Percentiles rank a stretch among this genome's conserved stretches.
These are phyloP conservation scores for Typhlichthys subterraneus DNA, from an alignment of 2,797 vertebrate species.

Conservation along the genomic window DNA sequence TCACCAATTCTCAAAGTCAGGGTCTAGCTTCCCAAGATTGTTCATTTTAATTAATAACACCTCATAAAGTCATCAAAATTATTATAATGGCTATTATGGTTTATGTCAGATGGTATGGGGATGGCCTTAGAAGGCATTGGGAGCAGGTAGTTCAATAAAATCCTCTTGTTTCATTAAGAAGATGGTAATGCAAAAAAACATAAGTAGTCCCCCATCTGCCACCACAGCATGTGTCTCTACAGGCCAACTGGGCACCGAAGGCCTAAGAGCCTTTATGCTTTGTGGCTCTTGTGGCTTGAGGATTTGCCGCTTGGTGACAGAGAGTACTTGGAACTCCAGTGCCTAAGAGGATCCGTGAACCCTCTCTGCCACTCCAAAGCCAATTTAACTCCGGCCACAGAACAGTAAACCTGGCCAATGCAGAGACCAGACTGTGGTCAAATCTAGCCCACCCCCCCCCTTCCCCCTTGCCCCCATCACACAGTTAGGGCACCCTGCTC, in stretches of 20 bases:
- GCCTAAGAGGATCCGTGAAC: conserved; percentile 11
- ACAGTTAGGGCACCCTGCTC: conserved; percentile 23
- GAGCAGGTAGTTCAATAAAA: background rate
- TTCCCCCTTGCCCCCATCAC: conserved; percentile 16
- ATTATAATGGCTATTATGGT: background rate
- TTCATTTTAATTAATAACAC: background rate
- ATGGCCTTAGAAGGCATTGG: background rate
- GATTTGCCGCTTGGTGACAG: conserved; percentile 49
- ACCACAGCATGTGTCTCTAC: conserved; percentile 21
- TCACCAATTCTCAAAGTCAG: background rate
- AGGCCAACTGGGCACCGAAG: conserved; percentile 46
- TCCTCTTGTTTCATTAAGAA: background rate
- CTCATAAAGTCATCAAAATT: conserved; percentile 4
- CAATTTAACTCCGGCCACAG: conserved; percentile 40
- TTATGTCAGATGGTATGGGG: too few relatives aligned
- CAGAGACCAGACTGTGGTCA: conserved; percentile 63
- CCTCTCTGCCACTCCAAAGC: conserved; percentile 38
- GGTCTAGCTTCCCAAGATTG: too few relatives aligned
- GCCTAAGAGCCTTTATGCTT: conserved; percentile 52
- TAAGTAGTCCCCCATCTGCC: conserved; percentile 20
- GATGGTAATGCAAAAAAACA: conserved; percentile 15
- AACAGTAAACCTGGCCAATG: conserved; percentile 59
- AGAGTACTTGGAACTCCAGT: conserved; percentile 53
- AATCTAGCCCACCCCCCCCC: background rate
- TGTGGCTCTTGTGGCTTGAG: conserved; percentile 68